Percentiles rank a stretch among this genome's conserved stretches.
phyloP scores from a whole-genome alignment of 2,113 vertebrate species.

The Maccullochella peelii region DNA sequence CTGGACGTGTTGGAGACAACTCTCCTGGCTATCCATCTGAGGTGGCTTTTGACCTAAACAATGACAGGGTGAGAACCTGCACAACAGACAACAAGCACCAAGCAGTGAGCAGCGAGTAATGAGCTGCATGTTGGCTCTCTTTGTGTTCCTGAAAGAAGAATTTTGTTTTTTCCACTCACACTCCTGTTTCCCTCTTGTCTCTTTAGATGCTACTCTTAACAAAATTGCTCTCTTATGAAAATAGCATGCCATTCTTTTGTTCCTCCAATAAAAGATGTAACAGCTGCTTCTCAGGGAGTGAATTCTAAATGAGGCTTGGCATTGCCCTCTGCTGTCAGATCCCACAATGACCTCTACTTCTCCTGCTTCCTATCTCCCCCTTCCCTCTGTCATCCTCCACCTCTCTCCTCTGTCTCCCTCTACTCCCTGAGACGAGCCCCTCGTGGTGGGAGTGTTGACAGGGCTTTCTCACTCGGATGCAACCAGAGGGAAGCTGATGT shows the following conservation, averaged over 20 bases:
- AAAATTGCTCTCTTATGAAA: conserved; percentile 73
- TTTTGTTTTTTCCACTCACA: conserved; percentile 40
- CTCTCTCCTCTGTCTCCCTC: conserved; percentile 55
- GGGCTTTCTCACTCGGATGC: conserved; percentile 71
- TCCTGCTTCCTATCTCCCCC: conserved; percentile 56
- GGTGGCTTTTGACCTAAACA: conserved; percentile 67
- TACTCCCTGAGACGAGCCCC: conserved; percentile 63
- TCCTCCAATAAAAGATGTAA: conserved; percentile 81
- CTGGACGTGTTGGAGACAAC: conserved; percentile 53
- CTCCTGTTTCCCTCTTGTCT: conserved; percentile 50
- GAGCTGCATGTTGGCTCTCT: conserved; percentile 47
- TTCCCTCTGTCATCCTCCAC: conserved; percentile 64
- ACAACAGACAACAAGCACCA: conserved; percentile 32
- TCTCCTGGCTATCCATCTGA: conserved; percentile 59
- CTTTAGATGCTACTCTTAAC: conserved; percentile 63
- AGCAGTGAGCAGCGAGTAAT: conserved; percentile 48
- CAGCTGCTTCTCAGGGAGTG: conserved; percentile 80
- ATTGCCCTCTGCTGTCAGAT: conserved; percentile 78
- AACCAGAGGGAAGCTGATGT: conserved; percentile 68
- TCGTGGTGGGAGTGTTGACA: conserved; percentile 76
- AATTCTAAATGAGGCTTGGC: conserved; percentile 81
- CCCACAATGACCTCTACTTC: conserved; percentile 73
- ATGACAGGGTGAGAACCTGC: conserved; percentile 62
- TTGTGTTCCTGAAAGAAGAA: conserved; percentile 32
- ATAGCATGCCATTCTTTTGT: conserved; percentile 73